Evolutionary conservation across 64 coral and sea anemone species (phyloP), one percentile per base, ranked within the genome.

Genomic region (Dendrophyllia cribrosa): DNA sequence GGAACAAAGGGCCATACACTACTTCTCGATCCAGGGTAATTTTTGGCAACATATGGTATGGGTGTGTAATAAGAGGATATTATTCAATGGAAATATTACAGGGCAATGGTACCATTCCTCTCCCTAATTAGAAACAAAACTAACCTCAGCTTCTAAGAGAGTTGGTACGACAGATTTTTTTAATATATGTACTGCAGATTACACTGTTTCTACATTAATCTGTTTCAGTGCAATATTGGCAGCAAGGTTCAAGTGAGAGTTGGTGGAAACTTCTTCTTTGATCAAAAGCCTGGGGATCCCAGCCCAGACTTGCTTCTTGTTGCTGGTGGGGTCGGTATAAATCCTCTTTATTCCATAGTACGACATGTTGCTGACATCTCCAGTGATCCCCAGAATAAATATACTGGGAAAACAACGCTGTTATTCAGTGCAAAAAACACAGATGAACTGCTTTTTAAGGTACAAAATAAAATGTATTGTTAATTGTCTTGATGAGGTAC

Each of bases 261-360:
- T 75, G 95, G 95, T 70, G 95, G 95, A 21, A 64, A 88, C 64
- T 97, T 93, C 23, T 91, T 90, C 55, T 89, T 85, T 51, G 79
- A 92, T 76, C 82, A 20, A 10, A 75, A 78, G 66, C 51, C 15
- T 64, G 70, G 58, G 11, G 72, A 25, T 51, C 10, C 70, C 4
- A 87, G 51, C 22, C 72, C 83, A 24, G 84, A 94, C 74, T 56
- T 97, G 7, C 84, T 97, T 55, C 83, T 97, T 8, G 81, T 97
- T 72, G 95, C 91, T 75, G 95, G 95, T 76, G 95, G 95, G 72
- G 95, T 97, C 55, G 95, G 95, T 17, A 91, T 97, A 21, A 97
- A 97, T 70, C 95, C 95, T 53, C 13, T 97, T 51, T 94, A 88
- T 67, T 97, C 95, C 66, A 94, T 97, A 73, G 63, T 93, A 21